A percentile compares a stretch with the other conserved stretches of the same genome.
Evolutionary conservation across 2,113 vertebrate genomes (phyloP).

Genomic region (Eclectus roratus): DNA sequence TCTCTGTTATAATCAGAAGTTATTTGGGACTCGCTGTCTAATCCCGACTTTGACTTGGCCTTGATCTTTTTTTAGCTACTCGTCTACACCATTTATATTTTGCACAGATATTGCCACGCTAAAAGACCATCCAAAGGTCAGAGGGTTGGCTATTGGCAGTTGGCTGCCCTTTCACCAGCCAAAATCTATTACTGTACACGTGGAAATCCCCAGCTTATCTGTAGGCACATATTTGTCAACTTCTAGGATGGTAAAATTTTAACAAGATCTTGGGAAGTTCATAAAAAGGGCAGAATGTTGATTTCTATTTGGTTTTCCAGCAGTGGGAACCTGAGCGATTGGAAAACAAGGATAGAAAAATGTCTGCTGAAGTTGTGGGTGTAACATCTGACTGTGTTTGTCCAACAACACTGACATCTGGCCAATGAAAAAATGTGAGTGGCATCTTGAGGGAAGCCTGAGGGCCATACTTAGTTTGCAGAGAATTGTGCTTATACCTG

Average conservation of each 20-base stretch:
- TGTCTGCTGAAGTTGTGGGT: neutral
- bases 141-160: slow-evolving; percentile 52
- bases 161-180: slow-evolving; percentile 49
- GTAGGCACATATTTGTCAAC: neutral
- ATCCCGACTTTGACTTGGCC: slow-evolving; percentile 69
- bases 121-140: slow-evolving; percentile 75
- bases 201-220: slow-evolving; percentile 75
- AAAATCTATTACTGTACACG: slow-evolving; percentile 70
- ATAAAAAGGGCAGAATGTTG: neutral
- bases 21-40: slow-evolving; percentile 53
- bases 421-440: neutral
- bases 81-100: slow-evolving; percentile 67
- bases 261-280: neutral
- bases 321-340: neutral
- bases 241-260: neutral
- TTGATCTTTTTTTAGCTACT: slow-evolving; percentile 76
- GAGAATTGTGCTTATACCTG: neutral
- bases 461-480: neutral
- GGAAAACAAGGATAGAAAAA: neutral
- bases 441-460: neutral
- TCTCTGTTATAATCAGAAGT: slow-evolving; percentile 21
- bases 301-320: neutral
- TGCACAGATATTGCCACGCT: slow-evolving; percentile 62
- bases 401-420: neutral
- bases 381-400: neutral